Base-by-base conservation (phyloP, 2,888 invertebrate genomes). In the Trissolcus japonicus region DNA sequence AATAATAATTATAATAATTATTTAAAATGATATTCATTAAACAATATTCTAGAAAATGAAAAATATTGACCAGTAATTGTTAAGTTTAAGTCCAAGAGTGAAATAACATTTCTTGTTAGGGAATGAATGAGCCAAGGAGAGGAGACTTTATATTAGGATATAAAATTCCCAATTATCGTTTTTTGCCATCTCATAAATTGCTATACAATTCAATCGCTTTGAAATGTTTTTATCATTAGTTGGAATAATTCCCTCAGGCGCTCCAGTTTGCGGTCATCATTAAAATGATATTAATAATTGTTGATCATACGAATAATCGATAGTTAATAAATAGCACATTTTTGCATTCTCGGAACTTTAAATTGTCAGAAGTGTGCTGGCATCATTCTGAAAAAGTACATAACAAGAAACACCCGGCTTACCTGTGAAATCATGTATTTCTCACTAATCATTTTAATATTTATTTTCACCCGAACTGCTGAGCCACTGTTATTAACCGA, bases 251-350 rank as follows among this genome's bases (percentile, higher is more conserved):
- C 14, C 11, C 4, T 46, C 16, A 6, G 6, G n/a, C 16, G 14
- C 46, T 46, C 14, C 16, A 6, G n/a, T 14, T 16, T 40, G 16
- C 14, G 2, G 7, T 9, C 4, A n/a, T 40, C 11, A 40, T n/a
- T 14, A 41, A 41, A 50, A 50, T 46, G 60, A 21, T 35, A 35
- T 60, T 60, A 60, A 16, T 50, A 50, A 50, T 60, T 60, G 50
- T 55, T 65, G 25, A 46, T 46, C 16, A 16, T 46, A 6, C 16
- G 46, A 14, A 46, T 46, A 46, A 16, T 46, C 46, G 16, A 46
- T 46, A 46, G 6, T 46, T 46, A 16, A 2, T 46, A 46, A 46
- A 46, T 46, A 11, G 16, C 6, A 16, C 7, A 46, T 11, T 43
- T 43, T 43, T 43, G n/a, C 11, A n/a, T 25, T 35, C 35, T 46